These are phyloP conservation scores for Liopterus haemorrhoidalis DNA, from an alignment of 2,888 invertebrate species.

Conservation along the genomic window DNA sequence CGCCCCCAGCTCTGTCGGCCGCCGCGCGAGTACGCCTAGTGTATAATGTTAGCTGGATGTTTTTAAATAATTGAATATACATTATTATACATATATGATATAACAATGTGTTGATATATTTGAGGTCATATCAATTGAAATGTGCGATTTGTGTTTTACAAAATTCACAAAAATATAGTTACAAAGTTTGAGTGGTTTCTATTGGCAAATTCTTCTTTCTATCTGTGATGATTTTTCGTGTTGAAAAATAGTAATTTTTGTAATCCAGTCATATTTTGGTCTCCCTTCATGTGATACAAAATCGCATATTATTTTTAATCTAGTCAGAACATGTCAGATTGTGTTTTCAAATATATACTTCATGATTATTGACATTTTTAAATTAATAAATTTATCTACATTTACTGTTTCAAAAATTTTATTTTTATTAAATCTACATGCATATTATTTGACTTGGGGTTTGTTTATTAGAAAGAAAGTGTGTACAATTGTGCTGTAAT, in stretches of 20 bases:
- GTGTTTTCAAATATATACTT: conserved; percentile 24
- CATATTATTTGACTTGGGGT: too few species aligned
- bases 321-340: conserved; percentile 23
- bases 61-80: conserved; percentile 48
- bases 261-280: conserved; percentile 17
- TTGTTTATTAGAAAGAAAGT: too few species aligned
- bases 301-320: conserved; percentile 22
- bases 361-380: conserved; percentile 25
- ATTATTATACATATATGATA: conserved; percentile 44
- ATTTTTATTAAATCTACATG: too few species aligned
- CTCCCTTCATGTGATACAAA: conserved; percentile 21
- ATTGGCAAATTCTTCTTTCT: conserved; percentile 20
- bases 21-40: conserved; percentile 16
- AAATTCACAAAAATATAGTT: conserved; percentile 35
- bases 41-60: conserved; percentile 43
- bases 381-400: conserved; percentile 25
- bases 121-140: conserved; percentile 45
- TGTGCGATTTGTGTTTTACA: conserved; percentile 45
- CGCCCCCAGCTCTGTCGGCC: too few species aligned
- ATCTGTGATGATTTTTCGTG: conserved; percentile 20
- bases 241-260: background rate
- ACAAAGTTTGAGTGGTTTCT: conserved; percentile 19
- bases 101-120: conserved; percentile 46
- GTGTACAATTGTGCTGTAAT: too few species aligned
- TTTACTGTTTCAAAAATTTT: conserved; percentile 25